Base-by-base conservation (phyloP, 1,140 invertebrate species). In the Aricia agestis region DNA sequence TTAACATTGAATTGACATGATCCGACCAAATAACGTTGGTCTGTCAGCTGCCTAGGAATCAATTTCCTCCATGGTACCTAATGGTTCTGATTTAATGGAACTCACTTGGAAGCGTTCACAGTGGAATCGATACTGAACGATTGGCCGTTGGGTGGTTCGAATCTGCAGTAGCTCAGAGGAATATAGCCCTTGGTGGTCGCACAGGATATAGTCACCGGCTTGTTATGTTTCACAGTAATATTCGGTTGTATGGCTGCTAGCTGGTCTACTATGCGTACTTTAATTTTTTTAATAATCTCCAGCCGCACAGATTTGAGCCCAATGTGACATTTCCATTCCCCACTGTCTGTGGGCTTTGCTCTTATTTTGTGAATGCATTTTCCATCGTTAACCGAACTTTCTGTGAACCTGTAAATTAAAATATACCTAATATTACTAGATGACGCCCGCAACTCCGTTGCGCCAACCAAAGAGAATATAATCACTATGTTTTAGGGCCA, bases 291-390 rank as follows among this genome's bases (percentile, higher is more conserved):
- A 66, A 80, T 83, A 0, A 70, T 78, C 69, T 90, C 88, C 15
- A 85, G 13, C 4, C 83, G 76, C 6, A 73, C 68, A 0, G 71
- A 67, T 57, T 78, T 74, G 4, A 66, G 78, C 11, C 89, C 89
- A 0, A 89, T 82, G 41, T 90, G 85, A 61, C 89, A 91, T 2
- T 71, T 76, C 89, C 89, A 91, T 73, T 82, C 73, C 0, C 89
- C 89, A 5, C 71, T 77, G 45, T 87, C 86, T 1, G 74, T 45
- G n/a, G 74, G 70, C 0, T 79, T 82, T 1, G 78, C 86, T 32
- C 76, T 79, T 1, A 87, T 80, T 32, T 78, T 82, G 10, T 82
- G 72, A 9, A 72, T 70, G 65, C 89, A 91, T 42, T 81, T 79
- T 0, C 83, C 85, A 17, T 80, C 74, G 19, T 76, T 81, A 0